These are phyloP conservation scores for Polymixis lichenea DNA, from an alignment of 2,888 invertebrate species.

Conservation along the genomic window DNA sequence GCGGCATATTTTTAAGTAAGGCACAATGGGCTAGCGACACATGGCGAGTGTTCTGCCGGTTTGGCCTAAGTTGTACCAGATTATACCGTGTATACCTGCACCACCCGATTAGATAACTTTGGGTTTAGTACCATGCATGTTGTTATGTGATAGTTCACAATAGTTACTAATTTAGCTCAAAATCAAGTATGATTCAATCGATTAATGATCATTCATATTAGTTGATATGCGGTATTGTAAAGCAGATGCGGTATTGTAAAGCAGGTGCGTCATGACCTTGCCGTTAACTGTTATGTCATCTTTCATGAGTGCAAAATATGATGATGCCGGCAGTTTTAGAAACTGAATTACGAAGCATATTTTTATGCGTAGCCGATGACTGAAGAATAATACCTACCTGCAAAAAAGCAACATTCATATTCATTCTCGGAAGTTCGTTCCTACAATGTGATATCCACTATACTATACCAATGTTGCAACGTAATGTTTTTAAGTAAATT, in stretches of 20 bases:
- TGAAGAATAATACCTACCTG: neutral
- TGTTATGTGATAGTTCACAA: neutral
- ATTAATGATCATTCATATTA: neutral
- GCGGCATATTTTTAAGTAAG: neutral
- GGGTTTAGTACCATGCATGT: conserved; percentile 1
- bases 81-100: neutral
- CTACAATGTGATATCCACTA: neutral
- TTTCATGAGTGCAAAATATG: neutral
- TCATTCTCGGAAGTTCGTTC: neutral
- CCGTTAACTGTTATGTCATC: neutral
- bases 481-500: neutral
- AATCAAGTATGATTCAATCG: neutral
- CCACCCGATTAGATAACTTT: conserved; percentile 25
- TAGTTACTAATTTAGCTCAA: neutral
- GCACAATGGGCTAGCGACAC: neutral
- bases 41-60: neutral
- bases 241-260: neutral
- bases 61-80: neutral
- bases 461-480: neutral
- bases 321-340: neutral
- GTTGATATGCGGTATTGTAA: neutral
- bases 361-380: neutral
- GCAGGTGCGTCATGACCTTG: neutral
- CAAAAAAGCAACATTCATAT: neutral
- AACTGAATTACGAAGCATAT: neutral